These are phyloP conservation scores for Adela reaumurella DNA, from an alignment of 2,888 invertebrate species.

Conservation along the genomic window DNA sequence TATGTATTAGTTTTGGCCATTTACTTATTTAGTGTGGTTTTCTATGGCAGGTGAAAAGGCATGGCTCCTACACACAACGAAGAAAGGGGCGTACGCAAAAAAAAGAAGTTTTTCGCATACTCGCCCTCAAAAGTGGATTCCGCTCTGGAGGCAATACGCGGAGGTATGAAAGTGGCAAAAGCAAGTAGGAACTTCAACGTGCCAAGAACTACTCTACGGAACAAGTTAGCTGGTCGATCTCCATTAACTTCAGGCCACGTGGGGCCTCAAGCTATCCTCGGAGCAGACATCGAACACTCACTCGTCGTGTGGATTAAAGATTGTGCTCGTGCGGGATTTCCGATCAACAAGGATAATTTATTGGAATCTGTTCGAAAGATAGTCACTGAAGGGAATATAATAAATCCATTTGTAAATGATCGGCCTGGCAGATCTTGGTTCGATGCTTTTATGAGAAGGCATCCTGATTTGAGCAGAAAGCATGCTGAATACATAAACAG, in stretches of 20 bases:
- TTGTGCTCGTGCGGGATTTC: constrained; percentile 1
- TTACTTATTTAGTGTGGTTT: not conserved
- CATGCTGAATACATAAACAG: constrained; percentile 2
- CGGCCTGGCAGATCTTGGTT: not conserved
- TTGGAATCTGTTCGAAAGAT: not conserved
- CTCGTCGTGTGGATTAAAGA: constrained; percentile 2
- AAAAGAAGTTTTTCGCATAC: not conserved
- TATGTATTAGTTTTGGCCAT: not conserved
- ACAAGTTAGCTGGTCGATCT: not conserved
- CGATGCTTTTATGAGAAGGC: not conserved
- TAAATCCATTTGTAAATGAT: not conserved
- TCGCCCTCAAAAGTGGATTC: not conserved
- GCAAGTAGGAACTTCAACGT: not conserved
- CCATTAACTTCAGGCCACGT: not conserved
- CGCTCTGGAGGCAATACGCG: not conserved
- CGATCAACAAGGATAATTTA: constrained; percentile 1
- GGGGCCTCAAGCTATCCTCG: not conserved
- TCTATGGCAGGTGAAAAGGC: not conserved
- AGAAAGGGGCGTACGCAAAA: not conserved
- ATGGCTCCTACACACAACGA: too few relatives aligned
- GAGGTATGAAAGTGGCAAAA: not conserved
- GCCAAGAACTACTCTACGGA: not conserved
- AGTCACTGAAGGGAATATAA: not conserved
- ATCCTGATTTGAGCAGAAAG: constrained; percentile 1
- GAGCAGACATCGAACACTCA: not conserved